phyloP scores from a whole-genome alignment of 2,797 vertebrate genomes.

The Pantherophis alleghaniensis region DNA sequence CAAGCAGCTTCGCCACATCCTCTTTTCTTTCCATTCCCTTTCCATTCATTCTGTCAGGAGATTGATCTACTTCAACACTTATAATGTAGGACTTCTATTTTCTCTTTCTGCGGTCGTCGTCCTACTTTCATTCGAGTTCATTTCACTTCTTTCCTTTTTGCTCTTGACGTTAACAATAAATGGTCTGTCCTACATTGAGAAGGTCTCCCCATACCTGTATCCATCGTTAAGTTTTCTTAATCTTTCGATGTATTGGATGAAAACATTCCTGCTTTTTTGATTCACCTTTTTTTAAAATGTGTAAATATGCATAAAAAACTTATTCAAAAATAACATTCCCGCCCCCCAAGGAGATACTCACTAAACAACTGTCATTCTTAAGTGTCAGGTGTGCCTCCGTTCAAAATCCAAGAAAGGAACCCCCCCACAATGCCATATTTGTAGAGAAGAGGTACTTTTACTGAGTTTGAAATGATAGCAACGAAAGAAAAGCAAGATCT shows the following conservation, averaged over 20 bases:
- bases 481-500: no score
- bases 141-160: neutral
- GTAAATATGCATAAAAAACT: neutral
- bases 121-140: neutral
- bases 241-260: neutral
- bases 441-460: no score
- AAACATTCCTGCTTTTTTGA: neutral
- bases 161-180: neutral
- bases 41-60: neutral
- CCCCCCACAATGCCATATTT: no score
- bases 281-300: neutral
- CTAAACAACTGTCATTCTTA: neutral
- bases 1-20: neutral
- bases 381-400: no score
- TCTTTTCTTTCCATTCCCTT: neutral
- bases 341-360: neutral
- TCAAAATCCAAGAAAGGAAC: no score
- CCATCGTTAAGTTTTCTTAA: neutral
- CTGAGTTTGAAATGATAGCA: no score
- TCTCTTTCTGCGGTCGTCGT: neutral
- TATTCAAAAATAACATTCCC: neutral
- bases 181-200: neutral
- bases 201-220: neutral
- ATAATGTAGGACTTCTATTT: neutral
- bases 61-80: neutral